These are phyloP conservation scores for Bombus pyrosoma DNA, from an alignment of 1,140 invertebrate species.

Conservation along the genomic window DNA sequence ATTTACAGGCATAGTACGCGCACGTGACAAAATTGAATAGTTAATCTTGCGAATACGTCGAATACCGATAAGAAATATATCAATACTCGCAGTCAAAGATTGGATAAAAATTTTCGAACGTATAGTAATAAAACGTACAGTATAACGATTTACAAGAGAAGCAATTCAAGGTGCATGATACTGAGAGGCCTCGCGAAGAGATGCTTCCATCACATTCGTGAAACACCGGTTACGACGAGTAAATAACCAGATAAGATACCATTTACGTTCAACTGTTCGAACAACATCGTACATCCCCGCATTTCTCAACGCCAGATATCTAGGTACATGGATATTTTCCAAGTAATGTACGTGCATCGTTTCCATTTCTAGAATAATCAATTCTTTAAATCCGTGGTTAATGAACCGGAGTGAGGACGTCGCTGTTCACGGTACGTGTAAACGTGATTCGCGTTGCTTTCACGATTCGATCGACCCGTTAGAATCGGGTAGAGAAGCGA, in stretches of 20 bases:
- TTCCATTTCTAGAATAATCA: slow-evolving; percentile 41
- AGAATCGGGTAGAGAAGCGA: neutral
- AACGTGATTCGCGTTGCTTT: slow-evolving; percentile 40
- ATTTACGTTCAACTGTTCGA: slow-evolving; percentile 1
- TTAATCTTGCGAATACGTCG: neutral
- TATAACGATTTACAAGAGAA: slow-evolving; percentile 28
- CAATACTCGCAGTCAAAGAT: neutral
- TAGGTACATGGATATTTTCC: slow-evolving; percentile 4
- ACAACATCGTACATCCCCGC: slow-evolving; percentile 7
- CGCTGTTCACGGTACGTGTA: slow-evolving; percentile 6
- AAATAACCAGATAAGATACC: slow-evolving; percentile 45
- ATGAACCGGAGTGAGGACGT: slow-evolving; percentile 35
- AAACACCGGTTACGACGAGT: slow-evolving; percentile 25
- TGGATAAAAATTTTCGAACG: neutral
- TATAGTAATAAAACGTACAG: neutral
- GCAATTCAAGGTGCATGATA: neutral
- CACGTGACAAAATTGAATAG: too few relatives aligned
- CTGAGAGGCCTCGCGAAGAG: neutral
- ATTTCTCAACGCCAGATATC: neutral
- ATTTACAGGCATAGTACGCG: too few relatives aligned
- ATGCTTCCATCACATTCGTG: neutral
- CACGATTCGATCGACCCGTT: slow-evolving; percentile 22
- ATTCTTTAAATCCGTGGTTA: slow-evolving; percentile 45
- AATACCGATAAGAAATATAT: neutral
- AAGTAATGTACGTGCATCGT: slow-evolving; percentile 19